Percentiles rank a stretch among this genome's conserved stretches.
Evolutionary conservation across 2,888 invertebrate species (phyloP).

Genomic region (Drosophila infuscata): DNA sequence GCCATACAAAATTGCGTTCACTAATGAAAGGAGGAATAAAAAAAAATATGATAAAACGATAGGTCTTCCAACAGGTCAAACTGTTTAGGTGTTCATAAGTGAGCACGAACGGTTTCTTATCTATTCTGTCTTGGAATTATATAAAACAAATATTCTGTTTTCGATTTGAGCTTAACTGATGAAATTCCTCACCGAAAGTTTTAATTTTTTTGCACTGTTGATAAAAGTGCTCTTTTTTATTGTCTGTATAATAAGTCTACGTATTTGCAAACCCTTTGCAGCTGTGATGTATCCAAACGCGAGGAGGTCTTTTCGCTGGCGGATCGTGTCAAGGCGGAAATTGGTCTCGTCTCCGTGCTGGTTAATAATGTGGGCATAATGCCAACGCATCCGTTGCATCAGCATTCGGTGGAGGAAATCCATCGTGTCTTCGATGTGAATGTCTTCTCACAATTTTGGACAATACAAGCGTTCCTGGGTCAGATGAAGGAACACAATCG

Average conservation of each 20-base stretch:
- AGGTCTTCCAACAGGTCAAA: too few species aligned
- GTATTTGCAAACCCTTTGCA: constrained; percentile 69
- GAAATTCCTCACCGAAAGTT: background rate
- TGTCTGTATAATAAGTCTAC: background rate
- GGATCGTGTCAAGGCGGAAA: constrained; percentile 88
- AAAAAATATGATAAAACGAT: background rate
- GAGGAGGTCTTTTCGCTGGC: constrained; percentile 89
- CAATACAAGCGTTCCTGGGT: constrained; percentile 90
- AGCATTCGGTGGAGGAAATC: constrained; percentile 89
- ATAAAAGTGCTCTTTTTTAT: background rate
- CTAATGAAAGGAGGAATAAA: background rate
- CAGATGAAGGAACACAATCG: constrained; percentile 90
- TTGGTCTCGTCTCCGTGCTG: constrained; percentile 91
- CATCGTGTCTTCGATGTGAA: constrained; percentile 91
- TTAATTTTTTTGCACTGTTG: background rate
- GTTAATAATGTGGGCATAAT: constrained; percentile 95
- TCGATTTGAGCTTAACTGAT: too few species aligned
- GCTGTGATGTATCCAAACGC: constrained; percentile 92
- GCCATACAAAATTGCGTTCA: background rate
- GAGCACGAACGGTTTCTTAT: background rate
- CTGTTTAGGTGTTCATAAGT: too few species aligned
- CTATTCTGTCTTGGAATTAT: background rate
- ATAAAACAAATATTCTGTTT: background rate
- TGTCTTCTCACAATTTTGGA: constrained; percentile 92
- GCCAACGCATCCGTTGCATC: constrained; percentile 90